Percentiles rank a stretch among this genome's conserved stretches.
Conservation (phyloP, 1,140 invertebrate species). For the Notospermus geniculatus region DNA sequence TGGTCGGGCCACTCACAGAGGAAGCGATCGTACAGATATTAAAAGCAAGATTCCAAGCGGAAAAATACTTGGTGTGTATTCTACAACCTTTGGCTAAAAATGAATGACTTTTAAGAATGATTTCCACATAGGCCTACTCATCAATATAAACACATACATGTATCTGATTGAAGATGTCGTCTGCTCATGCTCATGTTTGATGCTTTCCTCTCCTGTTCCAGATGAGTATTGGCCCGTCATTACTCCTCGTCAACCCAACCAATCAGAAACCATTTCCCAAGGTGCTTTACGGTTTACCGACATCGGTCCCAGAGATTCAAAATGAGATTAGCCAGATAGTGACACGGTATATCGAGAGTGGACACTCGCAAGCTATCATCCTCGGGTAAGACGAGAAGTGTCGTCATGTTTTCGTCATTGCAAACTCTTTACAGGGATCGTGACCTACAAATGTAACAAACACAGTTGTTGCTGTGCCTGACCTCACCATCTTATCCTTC, state of each 20-base stretch:
- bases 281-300: slow-evolving; percentile 76
- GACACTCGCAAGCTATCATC: slow-evolving; percentile 94
- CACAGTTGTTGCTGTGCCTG: too few species aligned
- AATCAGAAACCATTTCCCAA: slow-evolving; percentile 79
- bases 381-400: slow-evolving; percentile 63
- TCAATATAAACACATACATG: too few species aligned
- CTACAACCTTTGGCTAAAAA: not conserved
- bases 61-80: slow-evolving; percentile 78
- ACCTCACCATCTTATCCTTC: too few species aligned
- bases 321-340: slow-evolving; percentile 88
- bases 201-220: slow-evolving; percentile 57
- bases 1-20: slow-evolving; percentile 87
- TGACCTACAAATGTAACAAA: too few species aligned
- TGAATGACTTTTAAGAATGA: too few species aligned
- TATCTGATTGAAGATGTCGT: too few species aligned
- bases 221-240: slow-evolving; percentile 89
- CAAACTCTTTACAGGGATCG: too few species aligned
- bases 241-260: slow-evolving; percentile 86
- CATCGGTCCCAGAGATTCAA: slow-evolving; percentile 71
- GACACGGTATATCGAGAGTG: slow-evolving; percentile 87
- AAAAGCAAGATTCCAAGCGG: slow-evolving; percentile 80
- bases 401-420: too few species aligned
- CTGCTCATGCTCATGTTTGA: too few species aligned
- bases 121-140: too few species aligned
- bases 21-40: slow-evolving; percentile 88